Evolutionary conservation across 2,888 invertebrate genomes (phyloP), one percentile per base, ranked within the genome.

Genomic region (Ophioninae sp.): DNA sequence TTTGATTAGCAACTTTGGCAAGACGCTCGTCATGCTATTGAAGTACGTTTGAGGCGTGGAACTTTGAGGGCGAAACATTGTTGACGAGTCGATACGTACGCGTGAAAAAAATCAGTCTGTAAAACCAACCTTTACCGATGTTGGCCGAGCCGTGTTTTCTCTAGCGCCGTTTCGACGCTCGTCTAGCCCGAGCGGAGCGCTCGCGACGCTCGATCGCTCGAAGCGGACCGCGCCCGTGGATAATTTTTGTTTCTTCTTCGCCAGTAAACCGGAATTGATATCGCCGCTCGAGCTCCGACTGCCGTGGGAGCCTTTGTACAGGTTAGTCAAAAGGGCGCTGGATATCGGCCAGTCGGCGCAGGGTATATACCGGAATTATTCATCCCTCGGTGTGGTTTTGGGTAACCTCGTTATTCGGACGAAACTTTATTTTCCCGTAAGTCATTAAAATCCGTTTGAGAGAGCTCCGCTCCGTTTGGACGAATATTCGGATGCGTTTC

Each of bases 261-360:
- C 82, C 90, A 97, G 98, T 89, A 98, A 97, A 93, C 95, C 94
- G 87, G 94, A 96, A 89, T 93, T 97, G 85, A 93, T 98, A 86
- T 94, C 96, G 3, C 96, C 97, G 56, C 95, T 96, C 82, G 98
- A 99, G 84, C 91, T 99, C 79, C 94, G 95, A 82, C 93, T 99
- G 83, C 96, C 96, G 74, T 99, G 99, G 99, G 94, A 95, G 87
- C 98, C 98, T 13, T 93, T 99, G 9, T 97, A 96, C 91, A 94
- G 89, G 5, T 77, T 91, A 23, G 84, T 81, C 9, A 85, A 94
- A 86, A 94, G 94, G 87, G 93, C 96, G 83, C 94, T 95, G 87
- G 94, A 95, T 86, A 94, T 94, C 84, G 94, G 93, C 87, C 91
- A 94, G 79, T 93, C 94, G 9, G 93, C 93, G 67, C 93, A 95